These are phyloP conservation scores for Pachyuromys duprasi DNA, from an alignment of 2,797 vertebrate genomes.

Conservation along the genomic window DNA sequence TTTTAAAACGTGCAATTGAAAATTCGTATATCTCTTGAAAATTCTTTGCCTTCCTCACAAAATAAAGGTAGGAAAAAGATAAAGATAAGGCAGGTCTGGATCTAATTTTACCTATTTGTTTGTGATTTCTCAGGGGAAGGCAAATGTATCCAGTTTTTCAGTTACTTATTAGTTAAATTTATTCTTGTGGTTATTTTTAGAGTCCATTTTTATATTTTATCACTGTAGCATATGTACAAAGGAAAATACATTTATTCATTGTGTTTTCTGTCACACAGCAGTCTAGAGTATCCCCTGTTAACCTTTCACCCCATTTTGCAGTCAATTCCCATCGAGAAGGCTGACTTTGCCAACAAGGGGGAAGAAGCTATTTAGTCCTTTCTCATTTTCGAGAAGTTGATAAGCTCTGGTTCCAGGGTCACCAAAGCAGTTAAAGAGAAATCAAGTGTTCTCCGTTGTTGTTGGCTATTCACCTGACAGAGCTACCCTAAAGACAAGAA, in stretches of 20 bases:
- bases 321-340: slow-evolving; percentile 57
- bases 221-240: neutral
- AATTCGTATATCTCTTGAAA: slow-evolving; percentile 79
- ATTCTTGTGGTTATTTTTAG: neutral
- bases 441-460: slow-evolving; percentile 77
- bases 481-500: slow-evolving; percentile 74
- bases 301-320: slow-evolving; percentile 55
- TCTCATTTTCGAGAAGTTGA: slow-evolving; percentile 63
- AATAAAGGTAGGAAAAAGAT: slow-evolving; percentile 83
- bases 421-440: slow-evolving; percentile 71
- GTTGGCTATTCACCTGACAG: slow-evolving; percentile 79
- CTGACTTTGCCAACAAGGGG: slow-evolving; percentile 62
- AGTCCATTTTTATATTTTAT: slow-evolving; percentile 11
- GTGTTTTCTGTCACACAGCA: slow-evolving; percentile 47
- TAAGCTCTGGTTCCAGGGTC: slow-evolving; percentile 65
- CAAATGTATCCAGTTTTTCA: slow-evolving; percentile 59
- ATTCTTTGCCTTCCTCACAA: slow-evolving; percentile 82
- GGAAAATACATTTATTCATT: slow-evolving; percentile 39
- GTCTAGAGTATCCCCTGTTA: slow-evolving; percentile 30
- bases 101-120: slow-evolving; percentile 83
- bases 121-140: slow-evolving; percentile 73
- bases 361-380: slow-evolving; percentile 43
- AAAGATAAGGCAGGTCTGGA: slow-evolving; percentile 79
- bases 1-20: slow-evolving; percentile 84
- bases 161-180: slow-evolving; percentile 52